Percentiles rank a stretch among this genome's conserved stretches.
These are phyloP conservation scores for Heterocephalus glaber DNA, from an alignment of 2,113 vertebrate genomes.

Conservation along the genomic window DNA sequence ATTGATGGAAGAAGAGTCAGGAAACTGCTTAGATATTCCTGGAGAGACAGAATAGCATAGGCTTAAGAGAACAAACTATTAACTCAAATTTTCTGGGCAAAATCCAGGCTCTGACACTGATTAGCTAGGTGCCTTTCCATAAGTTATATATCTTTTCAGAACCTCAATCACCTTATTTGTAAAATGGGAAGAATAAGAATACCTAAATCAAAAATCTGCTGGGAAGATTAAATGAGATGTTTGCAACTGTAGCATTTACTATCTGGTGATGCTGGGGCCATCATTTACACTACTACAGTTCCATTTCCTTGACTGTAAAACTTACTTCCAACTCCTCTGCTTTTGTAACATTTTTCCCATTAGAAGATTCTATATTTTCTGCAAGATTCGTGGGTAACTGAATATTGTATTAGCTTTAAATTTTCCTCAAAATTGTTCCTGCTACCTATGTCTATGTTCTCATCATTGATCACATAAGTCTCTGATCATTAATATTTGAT, in stretches of 20 bases:
- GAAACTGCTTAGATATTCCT: background rate
- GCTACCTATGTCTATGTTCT: background rate
- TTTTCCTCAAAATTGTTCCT: conserved; percentile 4
- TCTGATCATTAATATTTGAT: conserved; percentile 33
- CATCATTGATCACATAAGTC: background rate
- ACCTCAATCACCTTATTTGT: background rate
- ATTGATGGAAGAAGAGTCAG: background rate
- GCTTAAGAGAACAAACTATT: background rate
- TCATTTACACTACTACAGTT: background rate
- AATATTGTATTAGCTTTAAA: conserved; percentile 13
- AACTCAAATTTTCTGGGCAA: background rate
- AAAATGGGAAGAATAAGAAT: conserved; percentile 7
- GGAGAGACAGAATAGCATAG: background rate
- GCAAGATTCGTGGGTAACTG: background rate
- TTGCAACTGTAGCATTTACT: background rate
- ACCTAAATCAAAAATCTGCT: background rate
- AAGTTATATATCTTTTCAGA: conserved; percentile 1
- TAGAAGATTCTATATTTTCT: background rate
- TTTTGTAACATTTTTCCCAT: conserved; percentile 14
- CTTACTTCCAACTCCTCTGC: background rate
- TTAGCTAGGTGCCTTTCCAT: background rate
- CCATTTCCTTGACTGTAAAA: conserved; percentile 28
- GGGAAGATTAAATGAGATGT: background rate
- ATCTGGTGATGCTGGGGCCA: background rate
- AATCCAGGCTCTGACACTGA: background rate